Percentiles rank a stretch among this genome's conserved stretches.
Conservation (phyloP, 2,888 invertebrate genomes). For the Dasysyrphus tricinctus region DNA sequence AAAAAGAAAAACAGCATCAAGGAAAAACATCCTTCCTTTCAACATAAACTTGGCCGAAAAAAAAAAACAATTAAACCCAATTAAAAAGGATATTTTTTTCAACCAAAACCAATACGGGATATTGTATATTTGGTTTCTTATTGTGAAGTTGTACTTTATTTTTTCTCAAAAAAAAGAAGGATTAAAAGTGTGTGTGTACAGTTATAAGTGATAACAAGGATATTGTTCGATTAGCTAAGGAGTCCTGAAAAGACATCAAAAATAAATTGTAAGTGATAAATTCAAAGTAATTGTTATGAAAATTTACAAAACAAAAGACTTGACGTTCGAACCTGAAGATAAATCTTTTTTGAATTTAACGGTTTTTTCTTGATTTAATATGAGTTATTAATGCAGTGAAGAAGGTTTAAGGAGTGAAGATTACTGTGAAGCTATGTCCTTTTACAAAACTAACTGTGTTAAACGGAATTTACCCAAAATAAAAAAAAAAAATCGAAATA, state of each 20-base stretch:
- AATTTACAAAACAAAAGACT: slow-evolving; percentile 46
- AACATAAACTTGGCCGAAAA: slow-evolving; percentile 30
- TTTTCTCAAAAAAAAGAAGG: neutral
- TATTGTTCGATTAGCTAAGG: slow-evolving; percentile 26
- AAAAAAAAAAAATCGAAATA: too few species aligned
- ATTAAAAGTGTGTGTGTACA: slow-evolving; percentile 37
- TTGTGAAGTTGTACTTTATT: slow-evolving; percentile 7
- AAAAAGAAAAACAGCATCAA: slow-evolving; percentile 43
- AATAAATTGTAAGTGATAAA: slow-evolving; percentile 60
- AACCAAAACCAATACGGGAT: slow-evolving; percentile 40
- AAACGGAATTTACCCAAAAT: too few species aligned
- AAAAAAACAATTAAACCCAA: slow-evolving; percentile 46
- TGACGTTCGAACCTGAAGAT: slow-evolving; percentile 45
- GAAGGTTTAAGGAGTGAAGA: neutral
- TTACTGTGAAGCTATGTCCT: neutral
- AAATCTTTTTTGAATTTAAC: slow-evolving; percentile 54
- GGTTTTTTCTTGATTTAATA: slow-evolving; percentile 28
- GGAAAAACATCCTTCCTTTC: slow-evolving; percentile 14
- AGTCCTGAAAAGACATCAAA: slow-evolving; percentile 26
- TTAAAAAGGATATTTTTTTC: slow-evolving; percentile 45
- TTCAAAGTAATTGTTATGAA: neutral
- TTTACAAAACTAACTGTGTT: too few species aligned
- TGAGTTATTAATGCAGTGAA: neutral
- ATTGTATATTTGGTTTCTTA: slow-evolving; percentile 6
- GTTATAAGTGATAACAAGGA: slow-evolving; percentile 42